Percentiles rank a stretch among this genome's conserved stretches.
Conservation (phyloP, 2,888 invertebrate genomes). For the Mythimna ferrago region DNA sequence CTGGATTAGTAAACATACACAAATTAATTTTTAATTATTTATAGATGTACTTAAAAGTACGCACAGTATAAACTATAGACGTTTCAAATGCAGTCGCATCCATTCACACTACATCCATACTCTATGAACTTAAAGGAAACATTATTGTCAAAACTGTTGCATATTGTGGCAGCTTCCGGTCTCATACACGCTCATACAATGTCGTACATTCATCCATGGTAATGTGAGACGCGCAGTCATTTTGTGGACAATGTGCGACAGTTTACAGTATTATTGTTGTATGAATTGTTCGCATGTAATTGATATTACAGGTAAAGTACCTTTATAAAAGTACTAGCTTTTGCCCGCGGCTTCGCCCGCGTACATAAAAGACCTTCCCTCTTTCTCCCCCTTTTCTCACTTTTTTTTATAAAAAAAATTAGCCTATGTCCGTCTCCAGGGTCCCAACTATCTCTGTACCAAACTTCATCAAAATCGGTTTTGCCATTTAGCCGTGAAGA, state of each 20-base stretch:
- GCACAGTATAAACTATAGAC: too few relatives aligned
- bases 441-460: too few relatives aligned
- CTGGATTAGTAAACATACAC: too few relatives aligned
- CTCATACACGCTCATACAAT: constrained; percentile 37
- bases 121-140: constrained; percentile 22
- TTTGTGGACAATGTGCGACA: constrained; percentile 31
- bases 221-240: constrained; percentile 45
- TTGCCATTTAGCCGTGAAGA: too few relatives aligned
- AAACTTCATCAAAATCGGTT: too few relatives aligned
- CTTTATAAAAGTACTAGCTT: neutral
- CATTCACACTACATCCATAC: neutral
- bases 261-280: constrained; percentile 20
- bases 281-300: constrained; percentile 41
- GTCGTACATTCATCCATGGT: constrained; percentile 30
- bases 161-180: constrained; percentile 50
- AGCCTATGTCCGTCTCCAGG: too few relatives aligned
- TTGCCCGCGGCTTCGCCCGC: too few relatives aligned
- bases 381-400: too few relatives aligned
- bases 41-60: too few relatives aligned
- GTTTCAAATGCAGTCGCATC: constrained; percentile 3
- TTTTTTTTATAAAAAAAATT: too few relatives aligned
- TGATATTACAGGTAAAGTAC: constrained; percentile 48
- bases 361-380: too few relatives aligned
- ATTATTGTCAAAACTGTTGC: constrained; percentile 37
- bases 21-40: too few relatives aligned